Evolutionary conservation across 2,888 invertebrate genomes (phyloP).

Genomic region (Drosophila mercatorum): DNA sequence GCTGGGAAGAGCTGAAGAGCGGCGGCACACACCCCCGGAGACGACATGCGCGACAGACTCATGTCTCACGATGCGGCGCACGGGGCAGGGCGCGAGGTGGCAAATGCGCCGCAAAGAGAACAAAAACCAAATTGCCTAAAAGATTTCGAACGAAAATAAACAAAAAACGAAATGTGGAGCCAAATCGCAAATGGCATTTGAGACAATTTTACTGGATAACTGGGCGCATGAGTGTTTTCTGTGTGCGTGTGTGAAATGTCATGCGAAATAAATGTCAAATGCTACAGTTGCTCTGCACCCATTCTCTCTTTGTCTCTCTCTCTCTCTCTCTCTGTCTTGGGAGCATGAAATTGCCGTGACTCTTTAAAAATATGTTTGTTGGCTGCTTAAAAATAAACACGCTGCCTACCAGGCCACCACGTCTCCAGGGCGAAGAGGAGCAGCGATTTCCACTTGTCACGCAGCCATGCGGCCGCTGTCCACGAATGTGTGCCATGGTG

Average conservation of each 20-base stretch:
- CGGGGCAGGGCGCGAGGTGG: not conserved
- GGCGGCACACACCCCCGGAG: slow-evolving; percentile 42
- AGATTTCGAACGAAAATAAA: slow-evolving; percentile 59
- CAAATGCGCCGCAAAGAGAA: slow-evolving; percentile 52
- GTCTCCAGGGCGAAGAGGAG: slow-evolving; percentile 25
- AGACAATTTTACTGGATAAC: slow-evolving; percentile 64
- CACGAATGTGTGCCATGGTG: slow-evolving; percentile 63
- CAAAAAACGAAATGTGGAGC: slow-evolving; percentile 27
- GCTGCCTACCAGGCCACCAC: not conserved
- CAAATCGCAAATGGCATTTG: slow-evolving; percentile 35
- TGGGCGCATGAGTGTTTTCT: slow-evolving; percentile 52
- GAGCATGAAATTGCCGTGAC: slow-evolving; percentile 59
- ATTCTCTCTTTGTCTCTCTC: not conserved
- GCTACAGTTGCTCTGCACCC: slow-evolving; percentile 28
- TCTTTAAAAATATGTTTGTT: slow-evolving; percentile 48
- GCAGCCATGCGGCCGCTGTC: slow-evolving; percentile 40
- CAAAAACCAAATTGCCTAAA: slow-evolving; percentile 64
- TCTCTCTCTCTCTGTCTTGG: slow-evolving; percentile 17
- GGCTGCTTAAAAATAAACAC: slow-evolving; percentile 45
- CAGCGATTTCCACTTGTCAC: slow-evolving; percentile 70
- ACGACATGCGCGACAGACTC: slow-evolving; percentile 65
- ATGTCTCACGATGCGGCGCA: not conserved
- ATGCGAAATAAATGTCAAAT: slow-evolving; percentile 71
- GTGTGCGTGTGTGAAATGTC: slow-evolving; percentile 60
- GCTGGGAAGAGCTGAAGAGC: slow-evolving; percentile 35